A percentile compares a stretch with the other conserved stretches of the same genome.
Conservation (phyloP, 2,888 invertebrate species). For the Cinara cedri region DNA sequence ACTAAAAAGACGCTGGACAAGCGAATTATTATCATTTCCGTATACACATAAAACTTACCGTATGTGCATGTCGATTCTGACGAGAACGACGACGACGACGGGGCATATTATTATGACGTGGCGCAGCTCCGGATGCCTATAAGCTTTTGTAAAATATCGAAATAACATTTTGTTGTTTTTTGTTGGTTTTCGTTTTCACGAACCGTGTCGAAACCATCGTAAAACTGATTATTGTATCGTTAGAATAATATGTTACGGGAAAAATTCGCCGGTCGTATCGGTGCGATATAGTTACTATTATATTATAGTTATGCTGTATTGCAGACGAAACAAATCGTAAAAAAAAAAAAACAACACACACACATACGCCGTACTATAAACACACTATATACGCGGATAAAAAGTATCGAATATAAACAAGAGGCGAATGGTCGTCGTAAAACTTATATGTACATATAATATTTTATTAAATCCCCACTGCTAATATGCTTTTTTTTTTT, state of each 20-base stretch:
- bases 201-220: conserved; percentile 59
- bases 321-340: conserved; percentile 56
- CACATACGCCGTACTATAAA: background rate
- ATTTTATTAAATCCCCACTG: conserved; percentile 11
- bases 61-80: too few relatives aligned
- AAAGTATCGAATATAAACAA: conserved; percentile 33
- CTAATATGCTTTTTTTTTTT: too few relatives aligned
- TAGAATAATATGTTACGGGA: background rate
- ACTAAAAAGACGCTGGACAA: too few relatives aligned
- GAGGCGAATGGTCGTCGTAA: conserved; percentile 29
- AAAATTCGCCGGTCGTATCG: conserved; percentile 29
- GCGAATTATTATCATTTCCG: too few relatives aligned
- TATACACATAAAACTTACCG: too few relatives aligned
- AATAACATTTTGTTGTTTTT: background rate
- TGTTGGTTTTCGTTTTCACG: conserved; percentile 59
- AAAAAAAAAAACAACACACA: conserved; percentile 8
- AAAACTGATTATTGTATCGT: conserved; percentile 48
- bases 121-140: background rate
- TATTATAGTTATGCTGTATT: background rate
- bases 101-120: too few relatives aligned
- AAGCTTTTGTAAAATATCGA: background rate
- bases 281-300: conserved; percentile 15
- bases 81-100: too few relatives aligned
- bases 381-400: conserved; percentile 4
- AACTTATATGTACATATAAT: conserved; percentile 24